Evolutionary conservation across 2,888 invertebrate species (phyloP), one percentile per base, ranked within the genome.

Genomic region (Dicranocentrus wangi): DNA sequence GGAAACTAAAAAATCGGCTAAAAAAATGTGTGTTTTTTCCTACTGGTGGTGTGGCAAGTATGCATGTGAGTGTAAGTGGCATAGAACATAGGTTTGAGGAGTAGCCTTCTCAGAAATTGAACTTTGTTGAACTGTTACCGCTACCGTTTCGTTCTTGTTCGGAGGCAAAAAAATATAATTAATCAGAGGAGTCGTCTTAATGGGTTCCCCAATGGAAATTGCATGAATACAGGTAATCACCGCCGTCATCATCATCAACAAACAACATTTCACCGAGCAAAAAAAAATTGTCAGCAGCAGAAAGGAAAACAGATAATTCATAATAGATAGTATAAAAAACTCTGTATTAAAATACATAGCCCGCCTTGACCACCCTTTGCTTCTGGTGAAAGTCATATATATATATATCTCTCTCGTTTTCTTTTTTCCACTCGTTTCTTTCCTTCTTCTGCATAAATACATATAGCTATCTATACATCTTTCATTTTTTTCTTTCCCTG

Each of bases 341-440:
- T 39, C 13, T 8, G 61, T 61, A 61, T 55, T 55, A 55, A n/a
- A 55, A 55, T 55, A 55, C 19, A 55, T 39, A 39, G 23, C 39
- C 63, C 43, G 63, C 63, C 42, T n/a, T 25, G 63, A 42, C 63
- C 63, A 63, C 63, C 63, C 63, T 63, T 63, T 42, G 39, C 42
- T 63, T 63, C 63, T 63, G 63, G 63, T 63, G 63, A 63, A 63
- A 63, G 39, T 42, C 63, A 63, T 21, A 61, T 17, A 21, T 17
- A 23, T 32, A n/a, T 55, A 13, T 55, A 1, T 55, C 19, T 55
- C 10, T 7, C 55, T 23, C 55, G 13, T 23, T 61, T 61, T 19
- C 43, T 60, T 58, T 65, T 25, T 25, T 1, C 23, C 19, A 8
- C 39, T 23, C n/a, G 47, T 5, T 51, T 43, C n/a, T 25, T 51